A percentile compares a stretch with the other conserved stretches of the same genome.
phyloP scores from a whole-genome alignment of 35 echinoderm and acorn worm genomes.

The Anneissia japonica region DNA sequence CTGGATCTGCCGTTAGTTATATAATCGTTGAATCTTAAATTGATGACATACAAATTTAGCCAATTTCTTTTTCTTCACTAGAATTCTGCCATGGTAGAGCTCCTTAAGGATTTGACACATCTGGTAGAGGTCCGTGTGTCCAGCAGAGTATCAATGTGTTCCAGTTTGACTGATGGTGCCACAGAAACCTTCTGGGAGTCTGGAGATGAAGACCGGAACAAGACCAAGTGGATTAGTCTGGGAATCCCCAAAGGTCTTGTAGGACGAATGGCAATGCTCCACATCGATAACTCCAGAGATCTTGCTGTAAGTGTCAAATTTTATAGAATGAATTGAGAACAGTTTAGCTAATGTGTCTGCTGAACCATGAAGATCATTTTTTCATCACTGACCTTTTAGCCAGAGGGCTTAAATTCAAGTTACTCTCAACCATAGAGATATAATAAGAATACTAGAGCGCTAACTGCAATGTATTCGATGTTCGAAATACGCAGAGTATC shows the following conservation, averaged over 20 bases:
- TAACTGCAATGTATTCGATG: too few relatives aligned
- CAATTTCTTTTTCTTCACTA: not conserved
- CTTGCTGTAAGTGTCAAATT: conserved; percentile 63
- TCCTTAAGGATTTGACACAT: conserved; percentile 67
- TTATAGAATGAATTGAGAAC: too few relatives aligned
- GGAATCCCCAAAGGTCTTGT: conserved; percentile 40
- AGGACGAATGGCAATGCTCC: conserved; percentile 58
- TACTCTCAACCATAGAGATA: too few relatives aligned
- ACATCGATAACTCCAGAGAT: conserved; percentile 94
- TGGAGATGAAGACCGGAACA: conserved; percentile 95
- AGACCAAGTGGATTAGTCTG: conserved; percentile 83
- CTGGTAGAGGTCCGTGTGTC: conserved; percentile 76
- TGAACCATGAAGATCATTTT: too few relatives aligned
- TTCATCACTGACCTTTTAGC: too few relatives aligned
- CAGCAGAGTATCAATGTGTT: conserved; percentile 77
- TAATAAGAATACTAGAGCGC: too few relatives aligned
- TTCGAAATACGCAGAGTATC: too few relatives aligned
- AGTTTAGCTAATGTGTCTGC: too few relatives aligned
- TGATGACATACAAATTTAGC: too few relatives aligned
- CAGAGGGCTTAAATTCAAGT: too few relatives aligned
- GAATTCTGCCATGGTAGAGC: conserved; percentile 51
- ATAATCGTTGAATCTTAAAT: too few relatives aligned
- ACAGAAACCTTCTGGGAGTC: conserved; percentile 99
- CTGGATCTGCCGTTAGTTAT: too few relatives aligned
- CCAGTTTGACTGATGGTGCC: conserved; percentile 83